Conservation (phyloP, 1,140 invertebrate species). For the Hylyphantes graminicola region DNA sequence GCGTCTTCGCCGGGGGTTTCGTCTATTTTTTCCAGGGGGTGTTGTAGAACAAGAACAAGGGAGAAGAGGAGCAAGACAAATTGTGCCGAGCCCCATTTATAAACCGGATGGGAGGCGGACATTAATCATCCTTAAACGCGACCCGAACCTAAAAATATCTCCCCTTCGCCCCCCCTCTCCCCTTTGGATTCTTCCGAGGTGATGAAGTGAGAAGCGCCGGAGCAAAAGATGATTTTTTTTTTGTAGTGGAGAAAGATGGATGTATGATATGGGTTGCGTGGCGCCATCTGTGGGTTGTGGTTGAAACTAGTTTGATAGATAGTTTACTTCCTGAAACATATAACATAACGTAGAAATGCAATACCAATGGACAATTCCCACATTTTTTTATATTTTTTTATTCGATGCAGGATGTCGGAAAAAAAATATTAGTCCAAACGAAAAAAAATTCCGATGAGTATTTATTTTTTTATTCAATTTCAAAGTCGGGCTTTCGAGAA, state of each 20-base stretch:
- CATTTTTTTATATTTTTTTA: too few relatives aligned
- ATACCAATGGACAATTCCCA: too few relatives aligned
- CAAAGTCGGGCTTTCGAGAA: too few relatives aligned
- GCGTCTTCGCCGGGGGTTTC: constrained; percentile 33
- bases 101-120: constrained; percentile 47
- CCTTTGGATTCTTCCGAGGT: constrained; percentile 43
- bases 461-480: too few relatives aligned
- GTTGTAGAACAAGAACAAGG: constrained; percentile 21
- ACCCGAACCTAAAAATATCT: constrained; percentile 54
- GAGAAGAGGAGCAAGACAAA: constrained; percentile 54
- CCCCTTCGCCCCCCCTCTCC: background rate
- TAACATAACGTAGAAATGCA: too few relatives aligned
- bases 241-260: background rate
- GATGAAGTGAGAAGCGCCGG: constrained; percentile 54
- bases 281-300: constrained; percentile 12
- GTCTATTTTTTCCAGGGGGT: background rate
- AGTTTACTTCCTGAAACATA: too few relatives aligned
- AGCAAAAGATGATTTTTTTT: constrained; percentile 27
- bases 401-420: too few relatives aligned
- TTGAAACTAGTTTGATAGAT: too few relatives aligned
- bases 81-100: constrained; percentile 52
- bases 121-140: constrained; percentile 59
- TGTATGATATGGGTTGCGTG: background rate
- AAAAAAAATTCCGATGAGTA: too few relatives aligned
- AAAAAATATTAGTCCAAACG: too few relatives aligned